Conservation (phyloP, 2,113 vertebrate genomes). For the Rostratula benghalensis region DNA sequence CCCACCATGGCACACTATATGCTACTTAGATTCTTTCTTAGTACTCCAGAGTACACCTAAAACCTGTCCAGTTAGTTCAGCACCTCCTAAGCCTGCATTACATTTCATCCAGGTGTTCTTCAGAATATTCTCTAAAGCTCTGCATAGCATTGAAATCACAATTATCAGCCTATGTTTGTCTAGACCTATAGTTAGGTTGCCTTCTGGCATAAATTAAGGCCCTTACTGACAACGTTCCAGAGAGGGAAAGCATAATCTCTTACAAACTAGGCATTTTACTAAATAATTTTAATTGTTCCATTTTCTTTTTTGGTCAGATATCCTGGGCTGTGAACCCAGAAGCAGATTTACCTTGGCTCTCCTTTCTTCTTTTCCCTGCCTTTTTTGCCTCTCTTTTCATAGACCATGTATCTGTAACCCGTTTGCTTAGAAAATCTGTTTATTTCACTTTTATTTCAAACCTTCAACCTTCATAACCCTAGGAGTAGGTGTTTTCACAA, state of each 20-base stretch:
- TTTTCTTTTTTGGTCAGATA: background rate
- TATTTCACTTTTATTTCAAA: background rate
- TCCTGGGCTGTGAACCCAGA: background rate
- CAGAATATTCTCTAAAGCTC: background rate
- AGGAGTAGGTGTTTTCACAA: background rate
- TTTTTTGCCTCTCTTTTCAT: background rate
- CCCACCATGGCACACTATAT: background rate
- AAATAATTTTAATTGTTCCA: background rate
- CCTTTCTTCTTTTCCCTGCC: background rate
- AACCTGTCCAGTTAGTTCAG: background rate
- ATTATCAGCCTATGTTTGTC: background rate
- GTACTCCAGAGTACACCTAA: background rate
- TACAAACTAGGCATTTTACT: background rate
- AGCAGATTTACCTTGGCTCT: background rate
- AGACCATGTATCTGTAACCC: background rate
- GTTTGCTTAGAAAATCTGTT: background rate
- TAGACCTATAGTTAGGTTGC: background rate
- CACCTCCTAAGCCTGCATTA: accelerated
- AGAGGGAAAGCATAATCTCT: background rate
- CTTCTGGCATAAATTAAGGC: background rate
- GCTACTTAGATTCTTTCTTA: background rate
- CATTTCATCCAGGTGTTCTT: background rate
- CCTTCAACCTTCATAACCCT: background rate
- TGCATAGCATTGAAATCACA: background rate
- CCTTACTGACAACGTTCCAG: background rate